A percentile compares a stretch with the other conserved stretches of the same genome.
Conservation (phyloP, 1,140 invertebrate genomes). For the Diuraphis noxia region DNA sequence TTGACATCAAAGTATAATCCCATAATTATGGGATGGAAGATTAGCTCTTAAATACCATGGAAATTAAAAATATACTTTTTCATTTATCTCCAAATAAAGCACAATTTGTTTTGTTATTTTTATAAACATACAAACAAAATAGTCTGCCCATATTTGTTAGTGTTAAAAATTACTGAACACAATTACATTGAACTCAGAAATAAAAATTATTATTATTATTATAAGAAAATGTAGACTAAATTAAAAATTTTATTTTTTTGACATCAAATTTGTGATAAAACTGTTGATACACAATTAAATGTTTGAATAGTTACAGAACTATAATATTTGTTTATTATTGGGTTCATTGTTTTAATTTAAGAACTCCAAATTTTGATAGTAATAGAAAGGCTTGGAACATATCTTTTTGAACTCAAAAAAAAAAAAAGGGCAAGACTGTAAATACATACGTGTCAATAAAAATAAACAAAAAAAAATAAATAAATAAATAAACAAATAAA, state of each 20-base stretch:
- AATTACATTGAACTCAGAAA: not conserved
- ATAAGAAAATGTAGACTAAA: not conserved
- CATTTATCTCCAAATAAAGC: not conserved
- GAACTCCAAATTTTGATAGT: not conserved
- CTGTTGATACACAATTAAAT: not conserved
- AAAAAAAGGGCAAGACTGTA: slow-evolving; percentile 6
- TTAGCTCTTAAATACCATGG: not conserved
- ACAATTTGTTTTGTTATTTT: not conserved
- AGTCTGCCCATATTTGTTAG: not conserved
- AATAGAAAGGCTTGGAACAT: not conserved
- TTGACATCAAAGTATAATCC: not conserved
- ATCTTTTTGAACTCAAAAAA: not conserved
- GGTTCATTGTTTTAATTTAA: not conserved
- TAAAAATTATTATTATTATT: not conserved
- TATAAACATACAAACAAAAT: not conserved
- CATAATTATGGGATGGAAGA: not conserved
- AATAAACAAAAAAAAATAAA: slow-evolving; percentile 12
- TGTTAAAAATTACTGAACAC: not conserved
- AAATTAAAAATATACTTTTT: not conserved
- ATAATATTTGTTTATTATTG: not conserved
- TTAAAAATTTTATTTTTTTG: not conserved
- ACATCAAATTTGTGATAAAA: not conserved
- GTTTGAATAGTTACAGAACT: not conserved
- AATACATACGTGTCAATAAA: not conserved
- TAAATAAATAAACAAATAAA: no score